These are phyloP conservation scores for Oophaga sylvatica DNA, from an alignment of 2,797 vertebrate genomes.

Conservation along the genomic window DNA sequence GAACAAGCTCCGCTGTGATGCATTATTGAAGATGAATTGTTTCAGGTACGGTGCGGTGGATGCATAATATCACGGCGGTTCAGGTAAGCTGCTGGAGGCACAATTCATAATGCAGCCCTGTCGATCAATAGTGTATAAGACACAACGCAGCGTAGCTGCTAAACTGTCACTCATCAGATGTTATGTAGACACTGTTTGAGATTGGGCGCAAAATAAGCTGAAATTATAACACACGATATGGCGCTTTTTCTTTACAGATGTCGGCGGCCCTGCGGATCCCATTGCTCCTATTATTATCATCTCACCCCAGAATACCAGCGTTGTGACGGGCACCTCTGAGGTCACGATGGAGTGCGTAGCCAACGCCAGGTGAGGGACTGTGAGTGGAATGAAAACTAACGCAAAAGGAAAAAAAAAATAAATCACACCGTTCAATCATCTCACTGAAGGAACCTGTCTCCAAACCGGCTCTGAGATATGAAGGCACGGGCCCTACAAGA, in stretches of 20 bases:
- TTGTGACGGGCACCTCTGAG: conserved; percentile 89
- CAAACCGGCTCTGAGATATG: too few relatives aligned
- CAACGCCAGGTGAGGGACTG: conserved; percentile 84
- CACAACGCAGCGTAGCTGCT: too few relatives aligned
- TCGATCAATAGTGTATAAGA: too few relatives aligned
- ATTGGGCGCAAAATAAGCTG: background rate
- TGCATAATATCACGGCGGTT: background rate
- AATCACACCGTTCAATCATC: too few relatives aligned
- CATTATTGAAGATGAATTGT: background rate
- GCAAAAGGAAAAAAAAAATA: too few relatives aligned
- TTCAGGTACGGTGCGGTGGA: background rate
- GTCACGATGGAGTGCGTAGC: conserved; percentile 96
- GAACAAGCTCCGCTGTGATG: background rate
- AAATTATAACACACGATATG: background rate
- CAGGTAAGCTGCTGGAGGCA: background rate
- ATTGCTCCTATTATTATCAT: conserved; percentile 94
- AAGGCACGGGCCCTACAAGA: too few relatives aligned
- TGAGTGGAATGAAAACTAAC: too few relatives aligned
- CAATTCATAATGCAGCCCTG: background rate
- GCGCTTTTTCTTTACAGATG: conserved; percentile 73
- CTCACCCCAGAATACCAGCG: conserved; percentile 92
- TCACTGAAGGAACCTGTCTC: too few relatives aligned
- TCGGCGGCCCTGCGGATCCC: conserved; percentile 92
- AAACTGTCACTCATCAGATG: too few relatives aligned
- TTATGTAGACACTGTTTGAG: too few relatives aligned